phyloP scores from a whole-genome alignment of 2,888 invertebrate species.

The Eupsilia transversa region DNA sequence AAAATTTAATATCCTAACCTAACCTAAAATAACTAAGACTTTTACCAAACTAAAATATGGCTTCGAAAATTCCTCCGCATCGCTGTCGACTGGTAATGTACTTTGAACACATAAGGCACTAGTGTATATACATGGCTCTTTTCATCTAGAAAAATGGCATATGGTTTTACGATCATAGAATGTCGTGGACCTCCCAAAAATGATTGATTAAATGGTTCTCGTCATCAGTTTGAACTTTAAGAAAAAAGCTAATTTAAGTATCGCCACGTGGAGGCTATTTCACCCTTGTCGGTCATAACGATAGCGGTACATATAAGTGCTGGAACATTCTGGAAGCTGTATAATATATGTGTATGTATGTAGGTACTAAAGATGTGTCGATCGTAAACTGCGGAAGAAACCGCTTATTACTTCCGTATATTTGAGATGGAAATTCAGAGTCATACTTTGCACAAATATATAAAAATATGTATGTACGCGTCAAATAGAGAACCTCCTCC shows the following conservation, averaged over 20 bases:
- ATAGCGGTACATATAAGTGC: constrained; percentile 1
- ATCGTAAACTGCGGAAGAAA: constrained; percentile 14
- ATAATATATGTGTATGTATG: neutral
- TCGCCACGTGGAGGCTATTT: neutral
- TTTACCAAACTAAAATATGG: too few species aligned
- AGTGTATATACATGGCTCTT: neutral
- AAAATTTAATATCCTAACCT: too few species aligned
- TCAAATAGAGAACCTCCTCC: neutral
- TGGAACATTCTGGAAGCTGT: constrained; percentile 16
- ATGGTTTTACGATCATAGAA: neutral
- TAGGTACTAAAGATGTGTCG: neutral
- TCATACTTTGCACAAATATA: constrained; percentile 7
- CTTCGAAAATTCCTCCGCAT: too few species aligned
- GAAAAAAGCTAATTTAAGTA: neutral
- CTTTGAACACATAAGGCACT: neutral
- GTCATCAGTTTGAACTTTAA: neutral
- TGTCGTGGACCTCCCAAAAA: neutral
- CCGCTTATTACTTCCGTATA: neutral
- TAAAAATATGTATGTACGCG: neutral
- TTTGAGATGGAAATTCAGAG: neutral
- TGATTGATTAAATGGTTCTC: neutral
- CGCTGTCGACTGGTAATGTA: too few species aligned
- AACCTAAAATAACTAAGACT: too few species aligned
- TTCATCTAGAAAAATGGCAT: neutral
- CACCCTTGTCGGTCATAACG: neutral